A percentile compares a stretch with the other conserved stretches of the same genome.
Conservation (phyloP, 2,113 vertebrate species). For the Nothobranchius furzeri region DNA sequence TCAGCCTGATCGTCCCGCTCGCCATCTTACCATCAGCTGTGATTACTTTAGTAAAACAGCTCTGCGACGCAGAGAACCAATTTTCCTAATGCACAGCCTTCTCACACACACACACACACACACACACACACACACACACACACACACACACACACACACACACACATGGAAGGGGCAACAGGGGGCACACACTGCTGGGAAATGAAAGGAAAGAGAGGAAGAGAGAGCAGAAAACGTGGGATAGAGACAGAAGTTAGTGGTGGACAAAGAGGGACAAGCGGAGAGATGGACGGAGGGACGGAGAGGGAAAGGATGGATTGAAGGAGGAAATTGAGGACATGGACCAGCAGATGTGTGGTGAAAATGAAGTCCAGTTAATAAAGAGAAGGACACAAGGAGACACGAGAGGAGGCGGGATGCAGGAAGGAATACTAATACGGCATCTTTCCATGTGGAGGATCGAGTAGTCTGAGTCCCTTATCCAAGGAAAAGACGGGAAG, state of each 20-base stretch:
- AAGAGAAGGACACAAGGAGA: conserved; percentile 45
- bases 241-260: conserved; percentile 47
- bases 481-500: neutral
- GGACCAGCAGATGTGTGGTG: conserved; percentile 14
- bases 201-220: conserved; percentile 46
- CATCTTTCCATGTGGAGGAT: conserved; percentile 18
- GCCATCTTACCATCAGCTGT: conserved; percentile 71
- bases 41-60: conserved; percentile 78
- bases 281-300: conserved; percentile 12
- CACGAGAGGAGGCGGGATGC: conserved; percentile 34
- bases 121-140: conserved; percentile 45
- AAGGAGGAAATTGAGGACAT: conserved; percentile 19
- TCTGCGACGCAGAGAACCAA: conserved; percentile 77
- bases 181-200: conserved; percentile 72
- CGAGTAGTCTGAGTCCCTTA: conserved; percentile 21
- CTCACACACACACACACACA: conserved; percentile 49
- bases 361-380: conserved; percentile 35
- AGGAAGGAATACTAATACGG: conserved; percentile 17
- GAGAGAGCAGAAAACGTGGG: conserved; percentile 20
- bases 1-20: conserved; percentile 63
- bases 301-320: conserved; percentile 8
- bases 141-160: conserved; percentile 29
- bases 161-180: conserved; percentile 57
- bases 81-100: conserved; percentile 75
- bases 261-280: conserved; percentile 58